Percentiles rank a stretch among this genome's conserved stretches.
phyloP scores from a whole-genome alignment of 2,113 vertebrate species.

The Alligator mississippiensis region DNA sequence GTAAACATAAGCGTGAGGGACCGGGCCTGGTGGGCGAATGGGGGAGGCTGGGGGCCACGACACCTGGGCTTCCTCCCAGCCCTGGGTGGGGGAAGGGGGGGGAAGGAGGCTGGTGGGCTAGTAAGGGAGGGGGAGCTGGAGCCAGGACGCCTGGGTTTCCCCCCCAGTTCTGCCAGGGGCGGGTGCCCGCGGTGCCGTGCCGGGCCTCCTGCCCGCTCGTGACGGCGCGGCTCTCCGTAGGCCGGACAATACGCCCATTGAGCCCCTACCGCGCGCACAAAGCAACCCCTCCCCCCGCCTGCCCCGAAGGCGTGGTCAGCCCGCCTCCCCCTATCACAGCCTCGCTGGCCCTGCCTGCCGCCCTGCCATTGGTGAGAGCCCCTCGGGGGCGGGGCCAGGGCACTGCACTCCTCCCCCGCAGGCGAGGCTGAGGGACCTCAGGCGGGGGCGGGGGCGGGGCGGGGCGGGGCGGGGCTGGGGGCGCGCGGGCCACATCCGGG shows the following conservation, averaged over 20 bases:
- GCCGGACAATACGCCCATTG: not conserved
- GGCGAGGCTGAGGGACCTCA: not conserved
- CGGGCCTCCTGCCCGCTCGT: no score
- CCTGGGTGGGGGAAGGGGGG: not conserved
- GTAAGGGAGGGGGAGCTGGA: no score
- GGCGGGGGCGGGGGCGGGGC: not conserved
- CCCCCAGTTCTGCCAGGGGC: not conserved
- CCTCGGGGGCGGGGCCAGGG: not conserved
- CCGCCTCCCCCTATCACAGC: no score
- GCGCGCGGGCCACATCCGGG: not conserved
- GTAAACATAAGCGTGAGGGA: no score
- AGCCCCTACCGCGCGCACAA: not conserved
- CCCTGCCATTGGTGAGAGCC: not conserved
- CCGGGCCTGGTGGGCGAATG: no score
- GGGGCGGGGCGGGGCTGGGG: no score
- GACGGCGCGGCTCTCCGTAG: no score
- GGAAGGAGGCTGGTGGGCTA: no score
- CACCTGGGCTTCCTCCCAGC: not conserved
- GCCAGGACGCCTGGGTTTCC: no score
- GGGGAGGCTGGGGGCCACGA: not conserved
- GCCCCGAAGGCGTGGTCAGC: not conserved
- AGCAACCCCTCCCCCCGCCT: not conserved
- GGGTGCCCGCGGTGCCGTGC: no score
- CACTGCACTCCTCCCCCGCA: not conserved
- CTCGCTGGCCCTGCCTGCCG: no score